A percentile compares a stretch with the other conserved stretches of the same genome.
These are phyloP conservation scores for Petromus typicus DNA, from an alignment of 2,113 vertebrate genomes.

Conservation along the genomic window DNA sequence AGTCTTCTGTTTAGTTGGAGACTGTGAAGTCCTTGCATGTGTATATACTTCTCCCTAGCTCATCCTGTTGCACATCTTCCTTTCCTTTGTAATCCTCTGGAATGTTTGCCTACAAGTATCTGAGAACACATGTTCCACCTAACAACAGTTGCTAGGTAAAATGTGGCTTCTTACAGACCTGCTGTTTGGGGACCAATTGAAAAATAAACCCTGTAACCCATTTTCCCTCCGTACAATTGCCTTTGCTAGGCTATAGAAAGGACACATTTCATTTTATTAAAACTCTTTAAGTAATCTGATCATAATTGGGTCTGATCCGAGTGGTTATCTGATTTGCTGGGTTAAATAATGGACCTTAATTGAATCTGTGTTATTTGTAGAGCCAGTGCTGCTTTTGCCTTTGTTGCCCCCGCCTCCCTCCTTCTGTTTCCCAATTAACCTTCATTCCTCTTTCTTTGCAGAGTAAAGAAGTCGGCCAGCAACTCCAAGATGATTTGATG, in stretches of 20 bases:
- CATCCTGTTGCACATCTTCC: background rate
- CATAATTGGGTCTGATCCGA: conserved; percentile 72
- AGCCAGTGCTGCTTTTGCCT: conserved; percentile 36
- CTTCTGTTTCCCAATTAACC: conserved; percentile 82
- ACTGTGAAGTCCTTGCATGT: background rate
- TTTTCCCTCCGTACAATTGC: background rate
- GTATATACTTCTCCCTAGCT: background rate
- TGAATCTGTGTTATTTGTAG: conserved; percentile 65
- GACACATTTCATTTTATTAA: conserved; percentile 69
- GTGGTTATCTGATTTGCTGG: conserved; percentile 76
- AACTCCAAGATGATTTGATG: conserved; percentile 98
- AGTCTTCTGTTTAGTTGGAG: background rate
- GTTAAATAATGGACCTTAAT: conserved; percentile 66
- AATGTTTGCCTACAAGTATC: background rate
- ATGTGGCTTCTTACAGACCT: conserved; percentile 48
- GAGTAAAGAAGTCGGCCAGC: conserved; percentile 98
- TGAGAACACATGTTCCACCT: background rate
- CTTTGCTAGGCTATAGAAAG: conserved; percentile 21
- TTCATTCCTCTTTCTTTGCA: conserved; percentile 86
- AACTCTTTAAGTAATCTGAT: conserved; percentile 62
- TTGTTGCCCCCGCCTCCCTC: background rate
- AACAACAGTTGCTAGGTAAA: conserved; percentile 25
- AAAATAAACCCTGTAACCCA: background rate
- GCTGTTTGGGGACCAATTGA: conserved; percentile 49
- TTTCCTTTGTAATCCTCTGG: background rate